Evolutionary conservation across 2,113 vertebrate genomes (phyloP).

Genomic region (Pluvianellus socialis): DNA sequence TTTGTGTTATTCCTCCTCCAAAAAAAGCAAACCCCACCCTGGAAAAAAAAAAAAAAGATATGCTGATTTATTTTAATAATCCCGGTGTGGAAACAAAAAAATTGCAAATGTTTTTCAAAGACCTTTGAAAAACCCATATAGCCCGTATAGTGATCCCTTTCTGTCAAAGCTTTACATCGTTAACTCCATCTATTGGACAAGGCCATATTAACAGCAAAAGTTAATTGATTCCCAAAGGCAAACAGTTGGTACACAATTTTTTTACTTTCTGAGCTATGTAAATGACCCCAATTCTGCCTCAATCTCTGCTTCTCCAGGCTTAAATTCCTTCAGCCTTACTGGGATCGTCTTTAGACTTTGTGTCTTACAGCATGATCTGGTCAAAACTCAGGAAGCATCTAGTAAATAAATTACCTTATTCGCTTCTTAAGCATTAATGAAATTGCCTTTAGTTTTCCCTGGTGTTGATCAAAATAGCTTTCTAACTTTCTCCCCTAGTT

Average conservation of each 20-base stretch:
- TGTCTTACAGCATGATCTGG: not conserved
- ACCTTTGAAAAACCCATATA: too few relatives aligned
- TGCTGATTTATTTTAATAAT: not conserved
- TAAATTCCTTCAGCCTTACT: not conserved
- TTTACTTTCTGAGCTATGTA: accelerated
- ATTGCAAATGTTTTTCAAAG: not conserved
- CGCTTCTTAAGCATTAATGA: not conserved
- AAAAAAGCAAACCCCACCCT: not conserved
- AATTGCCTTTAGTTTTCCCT: not conserved
- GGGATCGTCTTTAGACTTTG: not conserved
- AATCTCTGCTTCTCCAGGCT: not conserved
- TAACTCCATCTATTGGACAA: not conserved
- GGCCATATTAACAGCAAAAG: not conserved
- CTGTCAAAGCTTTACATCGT: not conserved
- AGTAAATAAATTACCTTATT: not conserved
- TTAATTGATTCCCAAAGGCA: not conserved
- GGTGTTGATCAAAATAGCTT: not conserved
- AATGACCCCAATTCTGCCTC: not conserved
- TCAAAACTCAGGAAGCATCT: not conserved
- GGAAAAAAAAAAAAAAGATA: not conserved
- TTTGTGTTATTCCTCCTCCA: not conserved
- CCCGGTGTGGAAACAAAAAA: not conserved
- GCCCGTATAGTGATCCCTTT: not conserved
- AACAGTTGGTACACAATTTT: not conserved
- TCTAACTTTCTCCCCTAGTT: not conserved